Evolutionary conservation across 2,113 vertebrate genomes (phyloP), one percentile per base, ranked within the genome.

Genomic region (Motacilla tschutschensis): DNA sequence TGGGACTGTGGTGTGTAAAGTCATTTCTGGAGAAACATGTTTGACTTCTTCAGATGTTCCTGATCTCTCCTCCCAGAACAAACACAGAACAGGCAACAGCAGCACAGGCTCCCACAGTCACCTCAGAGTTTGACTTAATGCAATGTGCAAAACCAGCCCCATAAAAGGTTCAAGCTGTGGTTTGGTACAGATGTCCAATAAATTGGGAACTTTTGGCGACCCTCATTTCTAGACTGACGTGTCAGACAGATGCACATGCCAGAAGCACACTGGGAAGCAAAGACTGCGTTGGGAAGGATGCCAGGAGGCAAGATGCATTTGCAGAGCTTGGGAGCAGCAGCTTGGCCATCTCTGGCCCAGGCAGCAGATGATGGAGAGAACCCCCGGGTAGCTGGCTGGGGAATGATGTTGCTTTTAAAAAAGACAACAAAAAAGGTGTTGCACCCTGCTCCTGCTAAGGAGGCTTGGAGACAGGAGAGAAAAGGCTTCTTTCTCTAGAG

Each of bases 241-340:
- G 72, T 81, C 91, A 92, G 92, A 79, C 89, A 59, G 91, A 64
- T 44, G 65, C 72, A 43, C 53, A 3, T 66, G 91, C 92, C 91
- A 92, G 92, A 25, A 90, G 40, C 91, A 76, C 24, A 6, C 79
- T 87, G 85, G 72, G 82, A 88, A 73, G 90, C 83, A 82, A 72
- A 69, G 67, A 1, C 72, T 18, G 59, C 20, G 6, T 51, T 89
- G 91, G 93, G 91, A 79, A 24, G 2, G 22, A 10, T 51, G 82
- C 91, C 91, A 85, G 79, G 79, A 85, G 79, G 71, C 36, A 46
- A 10, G 91, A 82, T 43, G 67, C 59, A 2, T 82, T 84, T 62
- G 72, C 46, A 51, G 63, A 63, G 76, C 60, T 77, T 20, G 0
- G 3, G 85, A 93, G 82, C 55, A 40, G 62, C 91, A 79, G 79